Base-by-base conservation (phyloP, 1,140 invertebrate species). In the Brachionus calyciflorus region DNA sequence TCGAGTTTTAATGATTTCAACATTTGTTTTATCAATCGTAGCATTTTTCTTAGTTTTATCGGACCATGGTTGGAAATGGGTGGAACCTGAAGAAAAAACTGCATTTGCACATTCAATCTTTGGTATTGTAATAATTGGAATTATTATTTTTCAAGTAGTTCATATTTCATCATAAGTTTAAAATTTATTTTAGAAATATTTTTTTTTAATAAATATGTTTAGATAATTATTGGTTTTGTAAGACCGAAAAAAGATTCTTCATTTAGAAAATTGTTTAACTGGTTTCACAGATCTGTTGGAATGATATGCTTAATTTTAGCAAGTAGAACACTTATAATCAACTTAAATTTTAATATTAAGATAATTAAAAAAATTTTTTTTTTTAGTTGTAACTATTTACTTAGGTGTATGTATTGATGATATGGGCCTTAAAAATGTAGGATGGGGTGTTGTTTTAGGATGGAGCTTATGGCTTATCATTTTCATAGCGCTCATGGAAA, bases 61-160 rank as follows among this genome's bases (percentile, higher is more conserved):
- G 12, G 21, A 73, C 3, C n/a, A 40, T 33, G 21, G 51, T 26
- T 73, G 69, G 69, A 12, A 73, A 24, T 73, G 69, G 69, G 69
- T 73, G 5, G 48, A 49, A 17, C n/a, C 44, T 9, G 69, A 73
- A 9, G 51, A 51, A 51, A 6, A 19, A 1, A 41, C 28, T 6
- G 30, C 49, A 14, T 73, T 30, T 51, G 46, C 51, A 30, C 69
- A 73, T 73, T 73, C 69, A 70, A 48, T 70, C 19, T 30, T 51
- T n/a, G 65, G 65, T n/a, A 70, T 70, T 17, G 48, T 70, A 10
- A 19, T 33, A 12, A 70, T 70, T 0, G 41, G 65, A 26, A n/a
- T 70, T 9, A n/a, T 51, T 14, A 30, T 70, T 48, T 48, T 70
- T 28, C 65, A 70, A 33, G 65, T 70, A 40, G 12, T 3, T n/a